Conservation (phyloP, 2,797 vertebrate genomes). For the Acrossocheilus fasciatus region DNA sequence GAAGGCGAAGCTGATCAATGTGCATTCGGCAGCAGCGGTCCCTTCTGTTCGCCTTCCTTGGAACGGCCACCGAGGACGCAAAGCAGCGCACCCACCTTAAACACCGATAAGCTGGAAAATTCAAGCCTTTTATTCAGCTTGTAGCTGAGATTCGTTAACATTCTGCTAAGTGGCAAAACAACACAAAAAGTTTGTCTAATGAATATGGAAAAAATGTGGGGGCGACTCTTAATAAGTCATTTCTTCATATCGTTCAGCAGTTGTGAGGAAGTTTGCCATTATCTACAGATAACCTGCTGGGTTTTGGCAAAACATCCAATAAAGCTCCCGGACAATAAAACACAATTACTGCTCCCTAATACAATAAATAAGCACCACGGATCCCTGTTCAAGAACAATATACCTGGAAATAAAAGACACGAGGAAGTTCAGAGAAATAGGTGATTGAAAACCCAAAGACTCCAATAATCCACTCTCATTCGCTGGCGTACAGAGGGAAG, state of each 20-base stretch:
- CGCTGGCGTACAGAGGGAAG: conserved; percentile 58
- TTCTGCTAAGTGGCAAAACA: conserved; percentile 23
- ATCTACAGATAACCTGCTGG: conserved; percentile 17
- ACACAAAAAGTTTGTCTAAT: conserved; percentile 22
- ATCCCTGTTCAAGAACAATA: conserved; percentile 15
- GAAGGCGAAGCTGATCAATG: conserved; percentile 52
- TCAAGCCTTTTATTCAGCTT: conserved; percentile 14
- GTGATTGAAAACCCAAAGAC: conserved; percentile 33
- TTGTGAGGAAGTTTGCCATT: neutral
- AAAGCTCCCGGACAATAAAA: conserved; percentile 29
- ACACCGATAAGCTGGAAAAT: conserved; percentile 5
- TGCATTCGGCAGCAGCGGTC: conserved; percentile 40
- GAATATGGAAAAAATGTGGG: neutral
- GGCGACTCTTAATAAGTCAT: neutral
- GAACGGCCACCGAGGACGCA: conserved; percentile 31
- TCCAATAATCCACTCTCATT: conserved; percentile 52
- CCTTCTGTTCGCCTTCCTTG: conserved; percentile 27
- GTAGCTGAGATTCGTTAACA: conserved; percentile 1
- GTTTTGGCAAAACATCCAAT: conserved; percentile 9
- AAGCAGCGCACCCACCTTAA: conserved; percentile 2
- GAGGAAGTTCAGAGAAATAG: conserved; percentile 25
- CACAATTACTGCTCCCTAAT: neutral
- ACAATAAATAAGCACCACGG: neutral
- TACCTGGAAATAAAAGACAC: conserved; percentile 35
- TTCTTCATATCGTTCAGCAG: neutral